Conservation (phyloP, 2,113 vertebrate genomes). For the Takifugu flavidus region DNA sequence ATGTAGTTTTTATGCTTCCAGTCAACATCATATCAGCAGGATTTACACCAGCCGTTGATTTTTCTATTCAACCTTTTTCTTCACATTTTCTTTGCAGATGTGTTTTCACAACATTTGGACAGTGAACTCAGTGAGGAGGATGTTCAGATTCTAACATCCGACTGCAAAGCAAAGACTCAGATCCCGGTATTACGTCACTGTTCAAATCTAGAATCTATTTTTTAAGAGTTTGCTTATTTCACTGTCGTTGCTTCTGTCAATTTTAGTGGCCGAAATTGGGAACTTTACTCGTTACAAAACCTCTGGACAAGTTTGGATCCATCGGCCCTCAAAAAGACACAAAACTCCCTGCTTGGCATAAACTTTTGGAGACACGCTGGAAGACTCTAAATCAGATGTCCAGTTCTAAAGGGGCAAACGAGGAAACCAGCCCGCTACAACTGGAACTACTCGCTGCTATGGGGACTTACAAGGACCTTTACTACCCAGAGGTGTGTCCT, state of each 20-base stretch:
- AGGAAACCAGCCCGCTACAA: conserved; percentile 78
- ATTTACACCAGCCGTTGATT: neutral
- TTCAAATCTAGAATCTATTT: neutral
- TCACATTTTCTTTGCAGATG: conserved; percentile 69
- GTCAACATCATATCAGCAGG: no score
- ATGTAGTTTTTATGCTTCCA: no score
- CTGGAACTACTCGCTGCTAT: conserved; percentile 88
- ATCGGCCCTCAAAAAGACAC: conserved; percentile 63
- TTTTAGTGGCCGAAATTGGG: conserved; percentile 86
- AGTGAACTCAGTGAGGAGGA: conserved; percentile 84
- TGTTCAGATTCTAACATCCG: conserved; percentile 71
- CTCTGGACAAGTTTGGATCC: conserved; percentile 71
- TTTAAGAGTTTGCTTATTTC: neutral
- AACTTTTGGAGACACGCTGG: conserved; percentile 81
- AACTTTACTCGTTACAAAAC: conserved; percentile 73
- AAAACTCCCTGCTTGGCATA: conserved; percentile 79
- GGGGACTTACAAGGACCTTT: conserved; percentile 87
- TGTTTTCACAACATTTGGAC: conserved; percentile 82
- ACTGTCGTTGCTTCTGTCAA: neutral
- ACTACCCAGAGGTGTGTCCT: conserved; percentile 81
- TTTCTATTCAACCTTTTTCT: neutral
- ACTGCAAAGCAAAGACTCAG: conserved; percentile 73
- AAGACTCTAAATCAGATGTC: conserved; percentile 73
- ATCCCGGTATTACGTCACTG: conserved; percentile 70
- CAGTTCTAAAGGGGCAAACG: conserved; percentile 23